Evolutionary conservation across 2,797 vertebrate species (phyloP).

Genomic region (Pseudochaenichthys georgianus): DNA sequence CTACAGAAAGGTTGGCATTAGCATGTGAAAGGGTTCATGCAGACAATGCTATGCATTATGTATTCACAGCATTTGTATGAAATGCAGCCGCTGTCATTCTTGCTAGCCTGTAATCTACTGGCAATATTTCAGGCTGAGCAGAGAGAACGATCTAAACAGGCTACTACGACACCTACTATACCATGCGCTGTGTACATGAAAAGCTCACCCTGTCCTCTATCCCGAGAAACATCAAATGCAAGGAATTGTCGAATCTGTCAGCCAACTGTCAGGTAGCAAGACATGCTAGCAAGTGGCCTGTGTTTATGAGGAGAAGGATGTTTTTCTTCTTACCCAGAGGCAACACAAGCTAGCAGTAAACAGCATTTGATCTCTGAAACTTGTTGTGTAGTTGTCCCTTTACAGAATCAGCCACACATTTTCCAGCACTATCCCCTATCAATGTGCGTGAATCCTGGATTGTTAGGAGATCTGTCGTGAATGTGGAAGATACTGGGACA

Average conservation of each 20-base stretch:
- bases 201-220: conserved; percentile 58
- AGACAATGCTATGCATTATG: conserved; percentile 85
- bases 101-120: conserved; percentile 79
- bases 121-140: conserved; percentile 74
- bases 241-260: conserved; percentile 76
- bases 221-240: conserved; percentile 74
- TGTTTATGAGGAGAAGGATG: conserved; percentile 79
- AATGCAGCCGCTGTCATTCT: conserved; percentile 82
- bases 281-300: conserved; percentile 64
- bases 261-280: conserved; percentile 67
- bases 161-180: conserved; percentile 48
- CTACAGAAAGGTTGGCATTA: conserved; percentile 83
- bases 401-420: conserved; percentile 56
- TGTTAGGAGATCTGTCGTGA: conserved; percentile 21
- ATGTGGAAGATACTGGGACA: conserved; percentile 26
- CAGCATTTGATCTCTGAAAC: conserved; percentile 73
- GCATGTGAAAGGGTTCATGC: conserved; percentile 84
- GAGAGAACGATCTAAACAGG: conserved; percentile 62
- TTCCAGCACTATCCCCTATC: conserved; percentile 10
- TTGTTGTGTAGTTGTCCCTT: conserved; percentile 74
- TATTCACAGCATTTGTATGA: conserved; percentile 84
- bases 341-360: conserved; percentile 67
- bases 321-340: conserved; percentile 69
- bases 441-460: conserved; percentile 20
- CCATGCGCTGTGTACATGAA: conserved; percentile 47